Conservation (phyloP, 2,113 vertebrate species). For the Nanorana parkeri region DNA sequence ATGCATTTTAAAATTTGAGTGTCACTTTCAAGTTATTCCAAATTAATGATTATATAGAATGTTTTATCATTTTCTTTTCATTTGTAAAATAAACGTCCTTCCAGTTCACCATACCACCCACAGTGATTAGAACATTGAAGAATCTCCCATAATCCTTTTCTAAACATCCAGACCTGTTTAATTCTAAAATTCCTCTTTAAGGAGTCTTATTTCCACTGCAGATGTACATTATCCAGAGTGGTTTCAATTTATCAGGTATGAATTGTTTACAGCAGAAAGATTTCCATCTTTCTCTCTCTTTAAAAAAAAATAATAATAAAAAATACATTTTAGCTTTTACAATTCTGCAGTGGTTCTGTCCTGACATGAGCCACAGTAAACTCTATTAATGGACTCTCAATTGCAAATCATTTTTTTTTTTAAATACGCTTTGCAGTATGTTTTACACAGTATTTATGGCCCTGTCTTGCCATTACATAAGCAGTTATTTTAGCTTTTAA, state of each 20-base stretch:
- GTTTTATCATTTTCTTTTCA: too few relatives aligned
- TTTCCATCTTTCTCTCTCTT: conserved; percentile 52
- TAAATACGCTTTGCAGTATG: conserved; percentile 53
- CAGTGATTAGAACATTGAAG: conserved; percentile 3
- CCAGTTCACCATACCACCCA: background rate
- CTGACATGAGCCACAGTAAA: conserved; percentile 59
- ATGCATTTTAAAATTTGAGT: too few relatives aligned
- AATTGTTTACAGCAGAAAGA: conserved; percentile 43
- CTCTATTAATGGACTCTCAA: conserved; percentile 62
- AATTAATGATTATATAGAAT: too few relatives aligned
- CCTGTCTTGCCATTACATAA: conserved; percentile 42
- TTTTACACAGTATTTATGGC: conserved; percentile 50
- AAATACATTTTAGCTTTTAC: conserved; percentile 56
- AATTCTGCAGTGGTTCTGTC: conserved; percentile 4
- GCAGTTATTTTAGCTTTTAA: conserved; percentile 56
- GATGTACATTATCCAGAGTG: conserved; percentile 16
- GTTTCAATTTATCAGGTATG: conserved; percentile 35
- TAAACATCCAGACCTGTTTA: conserved; percentile 25
- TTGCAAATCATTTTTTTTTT: conserved; percentile 52
- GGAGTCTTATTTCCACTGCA: conserved; percentile 27
- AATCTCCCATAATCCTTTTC: background rate
- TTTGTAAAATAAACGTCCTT: too few relatives aligned
- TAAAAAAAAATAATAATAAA: conserved; percentile 57
- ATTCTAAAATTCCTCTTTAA: background rate
- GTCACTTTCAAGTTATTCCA: too few relatives aligned